These are phyloP conservation scores for Lordiphosa stackelbergi DNA, from an alignment of 1,140 invertebrate species.

Conservation along the genomic window DNA sequence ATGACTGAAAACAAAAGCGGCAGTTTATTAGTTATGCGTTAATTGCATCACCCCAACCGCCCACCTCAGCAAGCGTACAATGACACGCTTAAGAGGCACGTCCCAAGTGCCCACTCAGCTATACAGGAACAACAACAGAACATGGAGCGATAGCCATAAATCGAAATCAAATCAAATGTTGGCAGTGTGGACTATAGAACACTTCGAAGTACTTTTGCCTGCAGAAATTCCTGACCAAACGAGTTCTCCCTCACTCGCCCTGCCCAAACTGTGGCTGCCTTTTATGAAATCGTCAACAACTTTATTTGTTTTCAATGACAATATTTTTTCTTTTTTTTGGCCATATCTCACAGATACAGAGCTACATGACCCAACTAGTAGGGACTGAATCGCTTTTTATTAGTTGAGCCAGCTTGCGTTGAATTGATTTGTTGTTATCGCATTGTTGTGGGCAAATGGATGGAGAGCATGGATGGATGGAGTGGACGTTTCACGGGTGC, in stretches of 20 bases:
- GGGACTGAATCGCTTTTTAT: conserved; percentile 62
- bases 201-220: conserved; percentile 26
- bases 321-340: conserved; percentile 54
- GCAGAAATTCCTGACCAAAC: conserved; percentile 17
- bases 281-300: conserved; percentile 73
- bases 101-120: conserved; percentile 10
- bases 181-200: conserved; percentile 61
- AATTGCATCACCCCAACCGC: conserved; percentile 31
- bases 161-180: conserved; percentile 68
- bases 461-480: conserved; percentile 22
- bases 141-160: conserved; percentile 48
- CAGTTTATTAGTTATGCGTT: conserved; percentile 48
- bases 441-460: conserved; percentile 65
- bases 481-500: conserved; percentile 24
- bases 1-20: conserved; percentile 25
- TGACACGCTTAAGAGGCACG: conserved; percentile 21
- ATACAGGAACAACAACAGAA: conserved; percentile 12
- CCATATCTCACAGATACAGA: conserved; percentile 6
- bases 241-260: neutral
- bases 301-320: conserved; percentile 75
- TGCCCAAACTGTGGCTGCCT: conserved; percentile 23
- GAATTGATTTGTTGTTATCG: conserved; percentile 76
- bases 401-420: conserved; percentile 73
- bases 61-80: neutral
- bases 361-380: conserved; percentile 35